Evolutionary conservation across 2,113 vertebrate species (phyloP).

Genomic region (Lophura nycthemera): DNA sequence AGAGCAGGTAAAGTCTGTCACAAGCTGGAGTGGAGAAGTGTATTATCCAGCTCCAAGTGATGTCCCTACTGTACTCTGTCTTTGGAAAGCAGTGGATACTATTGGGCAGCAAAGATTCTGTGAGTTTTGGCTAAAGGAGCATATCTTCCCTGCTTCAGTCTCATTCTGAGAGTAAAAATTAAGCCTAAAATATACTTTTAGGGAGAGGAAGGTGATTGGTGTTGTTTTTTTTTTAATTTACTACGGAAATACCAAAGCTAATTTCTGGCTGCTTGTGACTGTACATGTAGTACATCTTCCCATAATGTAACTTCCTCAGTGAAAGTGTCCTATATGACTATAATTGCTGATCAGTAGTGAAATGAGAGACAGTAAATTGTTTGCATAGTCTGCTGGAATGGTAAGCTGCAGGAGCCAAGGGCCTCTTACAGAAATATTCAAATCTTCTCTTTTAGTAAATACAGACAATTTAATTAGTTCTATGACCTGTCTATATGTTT

Average conservation of each 20-base stretch:
- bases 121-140: background rate
- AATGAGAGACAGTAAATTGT: constrained; percentile 53
- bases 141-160: background rate
- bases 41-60: background rate
- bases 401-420: background rate
- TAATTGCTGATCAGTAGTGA: constrained; percentile 59
- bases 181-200: background rate
- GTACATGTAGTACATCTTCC: constrained; percentile 15
- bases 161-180: background rate
- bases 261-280: constrained; percentile 35
- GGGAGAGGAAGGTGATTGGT: background rate
- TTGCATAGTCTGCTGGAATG: constrained; percentile 41
- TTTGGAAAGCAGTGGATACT: background rate
- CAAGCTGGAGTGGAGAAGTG: background rate
- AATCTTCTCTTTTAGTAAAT: background rate
- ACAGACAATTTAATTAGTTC: background rate
- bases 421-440: constrained; percentile 2
- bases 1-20: background rate
- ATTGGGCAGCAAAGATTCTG: background rate
- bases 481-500: background rate
- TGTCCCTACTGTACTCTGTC: background rate
- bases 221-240: background rate
- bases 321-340: constrained; percentile 39
- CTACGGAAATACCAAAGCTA: background rate
- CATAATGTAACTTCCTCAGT: constrained; percentile 12